Percentiles rank a stretch among this genome's conserved stretches.
phyloP scores from a whole-genome alignment of 2,888 invertebrate species.

The Drosophila trichaetosa region DNA sequence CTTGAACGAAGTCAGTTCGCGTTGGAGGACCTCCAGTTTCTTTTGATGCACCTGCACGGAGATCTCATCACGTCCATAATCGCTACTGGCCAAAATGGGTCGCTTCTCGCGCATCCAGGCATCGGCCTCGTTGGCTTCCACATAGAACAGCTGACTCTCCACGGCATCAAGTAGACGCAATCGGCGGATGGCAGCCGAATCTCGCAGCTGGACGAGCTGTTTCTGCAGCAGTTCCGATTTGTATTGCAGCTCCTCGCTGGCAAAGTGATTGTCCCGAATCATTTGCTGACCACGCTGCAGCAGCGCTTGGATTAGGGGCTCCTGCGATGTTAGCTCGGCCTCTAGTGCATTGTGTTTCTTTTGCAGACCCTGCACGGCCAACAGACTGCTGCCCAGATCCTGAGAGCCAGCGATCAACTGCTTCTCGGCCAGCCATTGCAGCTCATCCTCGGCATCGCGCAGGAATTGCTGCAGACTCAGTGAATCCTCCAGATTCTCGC shows the following conservation, averaged over 20 bases:
- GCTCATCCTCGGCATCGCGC: constrained; percentile 96
- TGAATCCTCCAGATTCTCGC: constrained; percentile 97
- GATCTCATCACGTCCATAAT: constrained; percentile 96
- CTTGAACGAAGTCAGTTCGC: constrained; percentile 93
- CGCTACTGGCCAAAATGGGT: constrained; percentile 90
- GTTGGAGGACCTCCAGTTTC: constrained; percentile 92
- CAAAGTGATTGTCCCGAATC: constrained; percentile 94
- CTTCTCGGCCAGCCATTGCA: constrained; percentile 94
- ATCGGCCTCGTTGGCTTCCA: constrained; percentile 95
- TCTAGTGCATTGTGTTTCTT: constrained; percentile 97
- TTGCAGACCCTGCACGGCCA: constrained; percentile 93
- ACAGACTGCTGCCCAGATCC: constrained; percentile 88
- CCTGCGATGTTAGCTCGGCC: constrained; percentile 93
- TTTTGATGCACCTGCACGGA: constrained; percentile 93
- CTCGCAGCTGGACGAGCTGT: constrained; percentile 90
- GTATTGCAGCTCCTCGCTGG: constrained; percentile 87
- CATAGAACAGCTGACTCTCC: constrained; percentile 94
- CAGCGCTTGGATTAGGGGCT: constrained; percentile 92
- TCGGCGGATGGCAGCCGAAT: constrained; percentile 90
- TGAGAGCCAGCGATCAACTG: constrained; percentile 89
- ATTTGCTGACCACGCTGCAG: constrained; percentile 91
- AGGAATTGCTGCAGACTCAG: constrained; percentile 94
- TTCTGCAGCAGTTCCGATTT: constrained; percentile 87
- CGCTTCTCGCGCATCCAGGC: constrained; percentile 96
- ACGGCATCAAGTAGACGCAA: constrained; percentile 91